These are phyloP conservation scores for Etia nguti DNA, from an alignment of 2,113 vertebrate species.

Conservation along the genomic window DNA sequence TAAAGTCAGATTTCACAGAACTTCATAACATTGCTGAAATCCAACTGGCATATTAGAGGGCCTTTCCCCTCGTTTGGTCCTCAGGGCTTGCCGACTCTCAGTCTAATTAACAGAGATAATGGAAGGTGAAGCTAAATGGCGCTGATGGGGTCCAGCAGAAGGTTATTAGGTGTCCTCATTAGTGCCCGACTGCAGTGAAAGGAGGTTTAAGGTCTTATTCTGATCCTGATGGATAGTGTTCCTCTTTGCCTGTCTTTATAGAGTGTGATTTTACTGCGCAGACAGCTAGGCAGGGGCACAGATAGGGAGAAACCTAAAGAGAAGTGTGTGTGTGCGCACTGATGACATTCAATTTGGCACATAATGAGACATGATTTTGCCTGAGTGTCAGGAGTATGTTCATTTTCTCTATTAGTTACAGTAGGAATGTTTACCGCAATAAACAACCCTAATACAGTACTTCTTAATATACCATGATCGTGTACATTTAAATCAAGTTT, in stretches of 20 bases:
- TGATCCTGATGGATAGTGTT: constrained; percentile 60
- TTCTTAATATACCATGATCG: neutral
- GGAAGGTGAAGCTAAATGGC: constrained; percentile 67
- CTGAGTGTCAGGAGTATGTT: neutral
- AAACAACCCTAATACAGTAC: neutral
- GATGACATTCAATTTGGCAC: neutral
- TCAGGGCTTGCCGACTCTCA: constrained; percentile 51
- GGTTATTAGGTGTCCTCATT: constrained; percentile 75
- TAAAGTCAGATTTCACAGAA: constrained; percentile 23
- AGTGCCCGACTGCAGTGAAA: constrained; percentile 58
- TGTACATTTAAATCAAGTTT: neutral
- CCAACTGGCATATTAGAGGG: constrained; percentile 24
- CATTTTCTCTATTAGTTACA: neutral
- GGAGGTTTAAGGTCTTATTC: constrained; percentile 64
- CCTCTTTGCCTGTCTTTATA: constrained; percentile 18
- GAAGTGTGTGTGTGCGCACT: neutral
- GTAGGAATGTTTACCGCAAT: neutral
- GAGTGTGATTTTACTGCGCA: neutral
- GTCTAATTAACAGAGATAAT: constrained; percentile 74
- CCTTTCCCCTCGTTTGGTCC: constrained; percentile 21
- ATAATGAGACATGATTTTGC: neutral
- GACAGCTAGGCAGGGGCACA: neutral
- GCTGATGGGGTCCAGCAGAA: constrained; percentile 71
- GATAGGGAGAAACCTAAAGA: neutral
- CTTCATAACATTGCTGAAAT: constrained; percentile 26